These are phyloP conservation scores for Barnardius zonarius DNA, from an alignment of 2,113 vertebrate genomes.

Conservation along the genomic window DNA sequence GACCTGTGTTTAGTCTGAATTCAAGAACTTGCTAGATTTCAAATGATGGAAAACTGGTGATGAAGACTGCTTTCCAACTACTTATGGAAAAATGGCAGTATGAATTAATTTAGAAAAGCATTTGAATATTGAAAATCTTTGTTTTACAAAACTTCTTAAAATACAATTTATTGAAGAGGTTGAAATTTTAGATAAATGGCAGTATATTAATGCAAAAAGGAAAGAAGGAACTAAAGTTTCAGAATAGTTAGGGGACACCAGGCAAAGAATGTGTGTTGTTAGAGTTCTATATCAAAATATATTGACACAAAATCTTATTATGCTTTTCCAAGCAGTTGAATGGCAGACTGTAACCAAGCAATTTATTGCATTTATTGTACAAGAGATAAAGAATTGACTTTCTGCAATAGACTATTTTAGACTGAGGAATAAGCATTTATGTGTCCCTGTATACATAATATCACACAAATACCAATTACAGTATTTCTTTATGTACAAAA, in stretches of 20 bases:
- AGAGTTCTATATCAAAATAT: neutral
- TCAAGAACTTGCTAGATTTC: slow-evolving; percentile 16
- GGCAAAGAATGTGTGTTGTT: neutral
- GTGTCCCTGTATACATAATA: neutral
- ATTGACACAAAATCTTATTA: neutral
- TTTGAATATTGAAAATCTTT: neutral
- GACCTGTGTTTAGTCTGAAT: slow-evolving; percentile 22
- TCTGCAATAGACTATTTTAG: neutral
- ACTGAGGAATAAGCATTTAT: neutral
- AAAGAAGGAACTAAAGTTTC: neutral
- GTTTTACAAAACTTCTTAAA: neutral
- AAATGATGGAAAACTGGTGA: neutral
- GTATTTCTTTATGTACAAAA: neutral
- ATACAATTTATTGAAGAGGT: neutral
- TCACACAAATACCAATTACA: neutral
- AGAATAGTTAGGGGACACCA: neutral
- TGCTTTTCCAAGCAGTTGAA: neutral
- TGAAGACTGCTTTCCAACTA: neutral
- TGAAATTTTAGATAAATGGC: neutral
- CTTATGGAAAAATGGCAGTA: neutral
- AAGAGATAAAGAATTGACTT: neutral
- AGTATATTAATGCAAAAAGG: neutral
- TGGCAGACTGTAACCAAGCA: neutral
- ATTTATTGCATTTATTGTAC: neutral
- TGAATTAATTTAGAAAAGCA: neutral